These are phyloP conservation scores for Anastrepha ludens DNA, from an alignment of 1,140 invertebrate genomes.

Conservation along the genomic window DNA sequence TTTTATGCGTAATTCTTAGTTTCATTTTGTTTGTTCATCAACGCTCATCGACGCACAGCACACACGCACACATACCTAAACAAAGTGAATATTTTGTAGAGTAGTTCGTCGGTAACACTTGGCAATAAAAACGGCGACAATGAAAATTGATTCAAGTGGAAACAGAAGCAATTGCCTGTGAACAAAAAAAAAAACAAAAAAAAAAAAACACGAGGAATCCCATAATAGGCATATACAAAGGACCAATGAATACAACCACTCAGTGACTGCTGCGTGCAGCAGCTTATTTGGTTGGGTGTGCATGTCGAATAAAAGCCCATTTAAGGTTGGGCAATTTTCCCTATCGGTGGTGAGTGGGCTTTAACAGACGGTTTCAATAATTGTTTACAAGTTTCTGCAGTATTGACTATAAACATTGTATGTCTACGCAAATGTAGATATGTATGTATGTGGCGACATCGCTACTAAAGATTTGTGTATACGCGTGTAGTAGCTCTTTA, in stretches of 20 bases:
- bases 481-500: too few species aligned
- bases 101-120: not conserved
- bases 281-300: not conserved
- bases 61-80: not conserved
- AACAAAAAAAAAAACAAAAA: constrained; percentile 25
- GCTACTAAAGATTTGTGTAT: too few species aligned
- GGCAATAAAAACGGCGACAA: constrained; percentile 43
- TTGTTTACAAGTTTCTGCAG: too few species aligned
- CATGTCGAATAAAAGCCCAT: not conserved
- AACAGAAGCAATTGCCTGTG: constrained; percentile 64
- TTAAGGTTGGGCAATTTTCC: not conserved
- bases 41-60: not conserved
- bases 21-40: constrained; percentile 40
- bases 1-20: constrained; percentile 43
- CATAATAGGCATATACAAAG: constrained; percentile 32
- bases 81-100: not conserved
- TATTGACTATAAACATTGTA: too few species aligned
- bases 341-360: too few species aligned
- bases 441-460: too few species aligned
- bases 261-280: not conserved
- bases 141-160: constrained; percentile 66
- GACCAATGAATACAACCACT: not conserved
- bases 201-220: not conserved
- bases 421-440: too few species aligned
- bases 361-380: too few species aligned